Evolutionary conservation across 2,888 invertebrate species (phyloP).

Genomic region (Acleris emargana): DNA sequence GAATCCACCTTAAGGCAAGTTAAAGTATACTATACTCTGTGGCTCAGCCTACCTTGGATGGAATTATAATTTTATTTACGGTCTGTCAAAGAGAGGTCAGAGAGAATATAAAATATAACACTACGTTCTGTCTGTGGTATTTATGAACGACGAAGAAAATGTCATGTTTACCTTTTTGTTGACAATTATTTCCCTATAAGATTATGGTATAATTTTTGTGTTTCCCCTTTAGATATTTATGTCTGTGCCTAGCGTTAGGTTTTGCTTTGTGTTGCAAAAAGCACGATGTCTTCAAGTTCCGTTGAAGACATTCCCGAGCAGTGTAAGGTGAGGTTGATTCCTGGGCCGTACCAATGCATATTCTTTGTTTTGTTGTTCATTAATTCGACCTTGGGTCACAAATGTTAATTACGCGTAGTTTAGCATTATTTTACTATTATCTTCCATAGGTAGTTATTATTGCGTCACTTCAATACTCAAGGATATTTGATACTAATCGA

Average conservation of each 20-base stretch:
- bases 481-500: not conserved
- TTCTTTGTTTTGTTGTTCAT: conserved; percentile 46
- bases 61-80: conserved; percentile 32
- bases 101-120: too few species aligned
- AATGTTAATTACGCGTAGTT: conserved; percentile 8
- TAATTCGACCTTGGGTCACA: conserved; percentile 31
- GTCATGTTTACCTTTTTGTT: conserved; percentile 49
- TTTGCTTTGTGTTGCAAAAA: conserved; percentile 20
- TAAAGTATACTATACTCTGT: too few species aligned
- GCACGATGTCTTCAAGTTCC: conserved; percentile 72
- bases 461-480: not conserved
- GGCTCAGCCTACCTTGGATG: too few species aligned
- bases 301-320: conserved; percentile 75
- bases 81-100: too few species aligned
- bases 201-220: conserved; percentile 52
- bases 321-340: conserved; percentile 60
- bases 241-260: conserved; percentile 27
- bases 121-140: conserved; percentile 7
- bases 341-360: conserved; percentile 43
- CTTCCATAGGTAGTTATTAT: not conserved
- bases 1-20: too few species aligned
- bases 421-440: not conserved
- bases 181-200: conserved; percentile 49
- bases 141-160: conserved; percentile 34
- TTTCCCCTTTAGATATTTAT: conserved; percentile 35